Evolutionary conservation across 2,888 invertebrate species (phyloP), one percentile per base, ranked within the genome.

Genomic region (Drosophila meridionalis): DNA sequence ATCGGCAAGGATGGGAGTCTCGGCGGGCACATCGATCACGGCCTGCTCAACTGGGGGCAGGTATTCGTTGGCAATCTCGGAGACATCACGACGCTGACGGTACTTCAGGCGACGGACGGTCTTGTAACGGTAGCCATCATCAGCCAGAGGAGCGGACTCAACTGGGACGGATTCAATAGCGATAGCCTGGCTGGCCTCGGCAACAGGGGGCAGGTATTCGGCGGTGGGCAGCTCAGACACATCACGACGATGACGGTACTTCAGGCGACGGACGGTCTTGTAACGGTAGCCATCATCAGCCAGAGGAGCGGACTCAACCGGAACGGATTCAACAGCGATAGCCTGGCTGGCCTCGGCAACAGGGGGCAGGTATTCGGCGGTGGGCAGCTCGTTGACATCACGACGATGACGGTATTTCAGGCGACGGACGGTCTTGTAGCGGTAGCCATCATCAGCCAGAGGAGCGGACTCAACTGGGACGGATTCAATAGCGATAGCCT

Each of bases 101-200:
- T 75, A 30, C 56, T 56, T 58, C 56, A 86, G 74, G 36, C 76
- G 83, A 9, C 83, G 88, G 45, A 90, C 83, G 0, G 89, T 88
- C 79, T 84, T 89, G 90, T 89, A 89, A 28, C 89, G 91, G 78
- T 89, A 89, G 0, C 83, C 83, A 83, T 83, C 83, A 67, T 56
- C 81, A 1, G 87, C 81, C 56, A 73, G 71, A 36, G 28, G 53
- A 28, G 65, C 77, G 43, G 69, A 61, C 3, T 72, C 57, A 3
- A 50, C 14, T 4, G 80, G 76, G 6, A 73, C 76, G 20, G 20
- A 20, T 62, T 83, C 79, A 4, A 83, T 70, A 4, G 72, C 73
- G 30, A 73, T 48, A 1, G 52, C 43, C 47, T 80, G 64, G 68
- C 69, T 55, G 36, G 62, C 73, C 30, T 72, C 79, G n/a, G 65